Evolutionary conservation across 2,888 invertebrate genomes (phyloP).

Genomic region (Chymomyza amoena): DNA sequence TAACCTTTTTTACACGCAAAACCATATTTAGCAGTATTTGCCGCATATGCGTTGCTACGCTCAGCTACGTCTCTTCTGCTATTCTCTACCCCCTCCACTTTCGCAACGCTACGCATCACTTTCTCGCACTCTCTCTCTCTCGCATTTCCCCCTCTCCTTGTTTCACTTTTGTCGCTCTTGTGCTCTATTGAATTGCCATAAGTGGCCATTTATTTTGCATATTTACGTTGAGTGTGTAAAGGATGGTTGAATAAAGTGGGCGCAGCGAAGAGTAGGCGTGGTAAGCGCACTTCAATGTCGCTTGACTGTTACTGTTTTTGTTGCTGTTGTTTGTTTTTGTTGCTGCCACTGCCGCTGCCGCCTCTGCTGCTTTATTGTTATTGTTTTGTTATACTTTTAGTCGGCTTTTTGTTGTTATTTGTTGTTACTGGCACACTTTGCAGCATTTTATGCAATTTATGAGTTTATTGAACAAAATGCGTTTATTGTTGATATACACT

Average conservation of each 20-base stretch:
- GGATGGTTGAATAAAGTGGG: not conserved
- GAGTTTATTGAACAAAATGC: conserved; percentile 56
- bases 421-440: conserved; percentile 47
- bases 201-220: conserved; percentile 72
- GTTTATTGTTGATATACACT: not conserved
- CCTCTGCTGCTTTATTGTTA: conserved; percentile 66
- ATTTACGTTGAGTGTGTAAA: conserved; percentile 58
- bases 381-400: conserved; percentile 51
- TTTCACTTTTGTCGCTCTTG: not conserved
- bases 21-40: not conserved
- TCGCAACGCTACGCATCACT: not conserved
- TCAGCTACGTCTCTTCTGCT: not conserved
- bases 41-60: not conserved
- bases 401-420: conserved; percentile 20
- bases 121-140: conserved; percentile 8
- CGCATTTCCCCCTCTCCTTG: not conserved
- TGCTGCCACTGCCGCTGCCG: conserved; percentile 42
- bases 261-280: conserved; percentile 24
- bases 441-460: conserved; percentile 66
- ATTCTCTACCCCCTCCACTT: not conserved
- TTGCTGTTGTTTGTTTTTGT: conserved; percentile 3
- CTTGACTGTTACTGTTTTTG: conserved; percentile 2
- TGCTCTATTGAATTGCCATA: conserved; percentile 61
- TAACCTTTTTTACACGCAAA: not conserved
- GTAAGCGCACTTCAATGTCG: conserved; percentile 61